Evolutionary conservation across 2,113 vertebrate genomes (phyloP).

Genomic region (Gulo gulo): DNA sequence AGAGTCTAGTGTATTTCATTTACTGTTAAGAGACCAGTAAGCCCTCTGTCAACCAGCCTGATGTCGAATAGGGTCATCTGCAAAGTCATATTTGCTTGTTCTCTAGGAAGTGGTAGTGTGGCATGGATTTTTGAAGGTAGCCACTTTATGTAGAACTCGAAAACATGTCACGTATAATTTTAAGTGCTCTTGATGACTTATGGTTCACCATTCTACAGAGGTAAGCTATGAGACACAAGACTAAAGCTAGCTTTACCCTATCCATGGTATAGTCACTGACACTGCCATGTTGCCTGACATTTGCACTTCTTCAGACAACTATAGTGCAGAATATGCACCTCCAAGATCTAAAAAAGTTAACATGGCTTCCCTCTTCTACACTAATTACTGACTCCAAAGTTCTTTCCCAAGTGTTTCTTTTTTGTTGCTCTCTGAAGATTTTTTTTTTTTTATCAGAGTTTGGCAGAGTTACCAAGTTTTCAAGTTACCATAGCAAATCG

Average conservation of each 20-base stretch:
- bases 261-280: background rate
- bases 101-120: background rate
- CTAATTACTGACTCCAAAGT: background rate
- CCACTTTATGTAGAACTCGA: background rate
- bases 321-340: background rate
- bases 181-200: background rate
- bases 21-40: background rate
- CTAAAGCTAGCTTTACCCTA: background rate
- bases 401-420: background rate
- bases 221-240: background rate
- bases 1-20: background rate
- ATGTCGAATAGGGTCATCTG: background rate
- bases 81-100: background rate
- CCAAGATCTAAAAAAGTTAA: background rate
- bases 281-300: background rate
- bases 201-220: background rate
- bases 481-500: background rate
- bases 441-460: background rate
- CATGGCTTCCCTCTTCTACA: background rate
- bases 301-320: background rate
- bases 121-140: background rate
- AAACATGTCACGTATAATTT: background rate
- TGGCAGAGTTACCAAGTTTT: background rate
- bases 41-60: background rate
- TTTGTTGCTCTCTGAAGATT: background rate